Evolutionary conservation across 2,797 vertebrate species (phyloP).

Genomic region (Melanogrammus aeglefinus): DNA sequence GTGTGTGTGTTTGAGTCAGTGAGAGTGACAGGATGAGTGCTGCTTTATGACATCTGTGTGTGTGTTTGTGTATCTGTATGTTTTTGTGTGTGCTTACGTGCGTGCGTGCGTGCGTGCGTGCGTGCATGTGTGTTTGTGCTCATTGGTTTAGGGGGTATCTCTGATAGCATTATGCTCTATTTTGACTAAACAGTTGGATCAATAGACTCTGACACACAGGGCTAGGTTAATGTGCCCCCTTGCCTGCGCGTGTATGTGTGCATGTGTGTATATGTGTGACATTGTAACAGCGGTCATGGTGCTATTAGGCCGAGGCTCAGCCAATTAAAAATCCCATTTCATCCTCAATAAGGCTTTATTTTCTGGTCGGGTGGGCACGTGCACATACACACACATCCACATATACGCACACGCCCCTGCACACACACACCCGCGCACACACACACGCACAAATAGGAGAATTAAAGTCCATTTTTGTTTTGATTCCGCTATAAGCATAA

Average conservation of each 20-base stretch:
- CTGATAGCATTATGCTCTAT: conserved; percentile 38
- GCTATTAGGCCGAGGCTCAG: conserved; percentile 59
- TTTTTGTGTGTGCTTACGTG: conserved; percentile 27
- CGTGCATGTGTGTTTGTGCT: conserved; percentile 26
- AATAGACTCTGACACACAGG: conserved; percentile 61
- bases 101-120: no score
- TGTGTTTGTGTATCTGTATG: conserved; percentile 10
- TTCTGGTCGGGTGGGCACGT: conserved; percentile 66
- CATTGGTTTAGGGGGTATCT: conserved; percentile 34
- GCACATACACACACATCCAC: conserved; percentile 32
- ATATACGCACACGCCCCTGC: conserved; percentile 12
- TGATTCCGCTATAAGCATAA: not conserved
- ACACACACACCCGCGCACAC: conserved; percentile 10
- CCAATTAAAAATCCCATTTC: conserved; percentile 82
- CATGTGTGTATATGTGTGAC: conserved; percentile 40
- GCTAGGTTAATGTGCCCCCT: conserved; percentile 4
- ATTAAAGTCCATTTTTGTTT: not conserved
- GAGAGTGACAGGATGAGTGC: conserved; percentile 1
- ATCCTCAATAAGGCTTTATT: conserved; percentile 78
- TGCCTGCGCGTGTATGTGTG: conserved; percentile 13
- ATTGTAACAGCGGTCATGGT: conserved; percentile 59
- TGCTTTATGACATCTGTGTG: conserved; percentile 16
- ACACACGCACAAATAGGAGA: conserved; percentile 5
- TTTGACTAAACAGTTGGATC: conserved; percentile 67
- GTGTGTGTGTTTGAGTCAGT: not conserved